phyloP scores from a whole-genome alignment of 2,797 vertebrate species.

The Pantherophis alleghaniensis region DNA sequence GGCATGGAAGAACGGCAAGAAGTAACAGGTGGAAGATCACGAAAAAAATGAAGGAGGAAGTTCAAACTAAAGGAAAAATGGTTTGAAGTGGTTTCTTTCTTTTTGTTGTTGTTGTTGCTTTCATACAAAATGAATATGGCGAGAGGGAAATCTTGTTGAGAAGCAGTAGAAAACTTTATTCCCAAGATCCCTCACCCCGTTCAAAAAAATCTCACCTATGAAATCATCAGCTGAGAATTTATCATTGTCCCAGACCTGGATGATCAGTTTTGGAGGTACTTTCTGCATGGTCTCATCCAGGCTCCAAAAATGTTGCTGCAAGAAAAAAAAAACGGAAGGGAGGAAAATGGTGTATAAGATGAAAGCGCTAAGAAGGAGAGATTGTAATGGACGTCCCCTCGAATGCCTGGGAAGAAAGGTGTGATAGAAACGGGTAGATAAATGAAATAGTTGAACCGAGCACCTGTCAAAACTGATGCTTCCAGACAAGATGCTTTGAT shows the following conservation, averaged over 20 bases:
- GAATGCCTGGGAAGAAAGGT: background rate
- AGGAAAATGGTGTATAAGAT: background rate
- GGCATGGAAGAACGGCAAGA: background rate
- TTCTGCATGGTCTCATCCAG: conserved; percentile 61
- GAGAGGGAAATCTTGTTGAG: background rate
- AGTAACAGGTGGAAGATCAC: background rate
- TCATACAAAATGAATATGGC: background rate
- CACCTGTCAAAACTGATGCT: background rate
- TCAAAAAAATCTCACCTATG: conserved; percentile 59
- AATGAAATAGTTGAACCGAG: background rate
- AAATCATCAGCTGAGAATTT: conserved; percentile 69
- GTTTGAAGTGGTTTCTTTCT: too few relatives aligned
- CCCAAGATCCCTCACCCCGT: background rate
- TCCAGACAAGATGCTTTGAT: background rate
- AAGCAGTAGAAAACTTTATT: background rate
- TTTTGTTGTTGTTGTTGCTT: too few relatives aligned
- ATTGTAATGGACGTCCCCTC: background rate
- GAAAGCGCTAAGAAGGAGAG: background rate
- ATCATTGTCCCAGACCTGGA: conserved; percentile 78
- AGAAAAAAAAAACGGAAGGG: accelerated
- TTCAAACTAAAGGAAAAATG: too few relatives aligned
- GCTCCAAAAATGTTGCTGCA: conserved; percentile 57
- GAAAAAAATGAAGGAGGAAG: background rate
- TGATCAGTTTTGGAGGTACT: conserved; percentile 72
- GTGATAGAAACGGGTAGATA: background rate